phyloP scores from a whole-genome alignment of 2,113 vertebrate genomes.

The Gracilinanus agilis region DNA sequence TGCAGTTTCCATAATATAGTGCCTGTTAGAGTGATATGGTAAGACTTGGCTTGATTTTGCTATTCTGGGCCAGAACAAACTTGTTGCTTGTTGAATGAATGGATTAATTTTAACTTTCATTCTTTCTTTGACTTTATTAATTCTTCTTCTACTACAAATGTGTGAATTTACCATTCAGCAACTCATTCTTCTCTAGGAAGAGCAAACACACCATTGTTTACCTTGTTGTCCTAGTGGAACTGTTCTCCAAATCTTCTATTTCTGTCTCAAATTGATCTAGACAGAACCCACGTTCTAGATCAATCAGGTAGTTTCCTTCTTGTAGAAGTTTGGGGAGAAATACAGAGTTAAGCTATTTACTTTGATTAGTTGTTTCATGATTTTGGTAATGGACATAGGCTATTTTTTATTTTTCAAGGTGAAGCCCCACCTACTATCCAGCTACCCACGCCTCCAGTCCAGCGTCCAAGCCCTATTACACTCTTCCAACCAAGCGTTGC shows the following conservation, averaged over 20 bases:
- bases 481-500: slow-evolving; percentile 83
- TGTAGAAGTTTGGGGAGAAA: slow-evolving; percentile 27
- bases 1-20: not conserved
- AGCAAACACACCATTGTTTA: slow-evolving; percentile 15
- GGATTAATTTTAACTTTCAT: too few relatives aligned
- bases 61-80: too few relatives aligned
- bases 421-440: slow-evolving; percentile 73
- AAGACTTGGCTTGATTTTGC: not conserved
- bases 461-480: slow-evolving; percentile 78
- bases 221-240: not conserved
- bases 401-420: slow-evolving; percentile 81
- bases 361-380: slow-evolving; percentile 3
- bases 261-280: slow-evolving; percentile 24
- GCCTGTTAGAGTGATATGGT: not conserved
- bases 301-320: slow-evolving; percentile 39
- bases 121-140: too few relatives aligned
- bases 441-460: slow-evolving; percentile 79
- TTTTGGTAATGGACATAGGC: slow-evolving; percentile 27
- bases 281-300: not conserved
- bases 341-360: slow-evolving; percentile 49
- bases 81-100: too few relatives aligned
- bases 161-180: not conserved
- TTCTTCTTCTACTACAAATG: too few relatives aligned
- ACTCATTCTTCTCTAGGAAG: slow-evolving; percentile 22
- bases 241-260: not conserved